Conservation (phyloP, 1,140 invertebrate species). For the Gonatopus flavifemur region DNA sequence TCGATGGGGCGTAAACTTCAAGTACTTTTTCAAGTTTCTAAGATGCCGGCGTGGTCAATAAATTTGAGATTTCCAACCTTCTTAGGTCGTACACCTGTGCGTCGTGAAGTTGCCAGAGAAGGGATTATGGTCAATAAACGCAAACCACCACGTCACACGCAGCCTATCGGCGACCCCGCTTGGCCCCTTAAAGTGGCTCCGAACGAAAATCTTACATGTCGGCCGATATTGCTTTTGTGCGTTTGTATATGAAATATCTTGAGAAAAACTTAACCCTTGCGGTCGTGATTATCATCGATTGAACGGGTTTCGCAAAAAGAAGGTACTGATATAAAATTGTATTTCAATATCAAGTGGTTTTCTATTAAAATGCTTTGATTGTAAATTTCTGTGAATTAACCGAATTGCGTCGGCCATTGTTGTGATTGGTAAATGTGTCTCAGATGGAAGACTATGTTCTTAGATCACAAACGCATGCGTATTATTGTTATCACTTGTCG, state of each 20-base stretch:
- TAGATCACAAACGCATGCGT: conserved; percentile 34
- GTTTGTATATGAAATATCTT: conserved; percentile 32
- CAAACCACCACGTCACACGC: conserved; percentile 55
- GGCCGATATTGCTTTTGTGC: conserved; percentile 42
- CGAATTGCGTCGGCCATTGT: conserved; percentile 51
- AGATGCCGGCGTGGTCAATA: conserved; percentile 33
- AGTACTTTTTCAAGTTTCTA: conserved; percentile 15
- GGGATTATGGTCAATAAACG: conserved; percentile 60
- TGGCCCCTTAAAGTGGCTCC: conserved; percentile 52
- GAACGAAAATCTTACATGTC: conserved; percentile 53
- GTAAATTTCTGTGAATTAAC: conserved; percentile 37
- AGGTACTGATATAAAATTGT: conserved; percentile 15
- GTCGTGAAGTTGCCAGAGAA: conserved; percentile 49
- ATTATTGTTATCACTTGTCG: too few relatives aligned
- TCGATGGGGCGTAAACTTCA: neutral
- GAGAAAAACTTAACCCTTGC: conserved; percentile 12
- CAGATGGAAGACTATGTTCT: conserved; percentile 42
- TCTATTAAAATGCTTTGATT: conserved; percentile 13
- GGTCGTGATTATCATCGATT: neutral
- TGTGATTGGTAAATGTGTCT: conserved; percentile 42
- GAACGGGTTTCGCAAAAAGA: neutral
- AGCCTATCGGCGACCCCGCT: conserved; percentile 52
- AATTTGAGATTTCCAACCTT: conserved; percentile 28
- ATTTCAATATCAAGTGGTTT: conserved; percentile 2
- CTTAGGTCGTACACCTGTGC: conserved; percentile 43